phyloP scores from a whole-genome alignment of 2,797 vertebrate genomes.

The Morus bassanus region DNA sequence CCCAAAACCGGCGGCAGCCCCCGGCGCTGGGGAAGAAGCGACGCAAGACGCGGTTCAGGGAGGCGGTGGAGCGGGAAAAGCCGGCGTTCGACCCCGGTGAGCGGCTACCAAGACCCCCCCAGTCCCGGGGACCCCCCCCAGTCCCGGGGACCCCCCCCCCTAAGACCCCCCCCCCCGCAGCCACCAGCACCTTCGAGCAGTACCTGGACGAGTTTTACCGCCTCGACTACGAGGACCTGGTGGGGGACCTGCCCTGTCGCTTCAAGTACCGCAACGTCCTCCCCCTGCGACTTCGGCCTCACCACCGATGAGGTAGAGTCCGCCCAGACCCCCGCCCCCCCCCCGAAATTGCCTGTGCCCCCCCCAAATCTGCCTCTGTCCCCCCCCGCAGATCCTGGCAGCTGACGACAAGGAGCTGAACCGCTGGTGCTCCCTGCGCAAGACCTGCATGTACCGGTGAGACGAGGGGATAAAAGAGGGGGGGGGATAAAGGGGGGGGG shows the following conservation, averaged over 20 bases:
- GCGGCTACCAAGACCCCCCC: neutral
- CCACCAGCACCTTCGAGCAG: conserved; percentile 76
- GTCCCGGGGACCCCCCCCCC: too few species aligned
- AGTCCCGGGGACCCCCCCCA: too few species aligned
- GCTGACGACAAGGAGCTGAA: conserved; percentile 89
- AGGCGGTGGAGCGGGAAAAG: conserved; percentile 77
- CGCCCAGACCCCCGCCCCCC: too few species aligned
- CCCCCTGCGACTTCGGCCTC: conserved; percentile 89
- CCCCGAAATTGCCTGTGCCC: neutral
- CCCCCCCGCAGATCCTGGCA: conserved; percentile 76
- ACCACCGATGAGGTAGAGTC: conserved; percentile 79
- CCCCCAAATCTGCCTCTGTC: too few species aligned
- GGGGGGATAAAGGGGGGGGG: neutral
- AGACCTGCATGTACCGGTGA: conserved; percentile 95
- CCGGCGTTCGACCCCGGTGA: conserved; percentile 86
- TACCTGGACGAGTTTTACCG: conserved; percentile 90
- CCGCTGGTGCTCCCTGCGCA: conserved; percentile 89
- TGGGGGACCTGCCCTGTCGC: conserved; percentile 83
- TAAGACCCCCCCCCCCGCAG: too few species aligned
- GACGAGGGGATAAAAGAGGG: too few species aligned
- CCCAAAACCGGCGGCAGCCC: conserved; percentile 70
- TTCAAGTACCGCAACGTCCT: conserved; percentile 89
- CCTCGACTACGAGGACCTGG: conserved; percentile 89
- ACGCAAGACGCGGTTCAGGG: conserved; percentile 82
- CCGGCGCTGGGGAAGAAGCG: conserved; percentile 80